Percentiles rank a stretch among this genome's conserved stretches.
phyloP scores from a whole-genome alignment of 2,888 invertebrate species.

The Oegoconia quadripuncta region DNA sequence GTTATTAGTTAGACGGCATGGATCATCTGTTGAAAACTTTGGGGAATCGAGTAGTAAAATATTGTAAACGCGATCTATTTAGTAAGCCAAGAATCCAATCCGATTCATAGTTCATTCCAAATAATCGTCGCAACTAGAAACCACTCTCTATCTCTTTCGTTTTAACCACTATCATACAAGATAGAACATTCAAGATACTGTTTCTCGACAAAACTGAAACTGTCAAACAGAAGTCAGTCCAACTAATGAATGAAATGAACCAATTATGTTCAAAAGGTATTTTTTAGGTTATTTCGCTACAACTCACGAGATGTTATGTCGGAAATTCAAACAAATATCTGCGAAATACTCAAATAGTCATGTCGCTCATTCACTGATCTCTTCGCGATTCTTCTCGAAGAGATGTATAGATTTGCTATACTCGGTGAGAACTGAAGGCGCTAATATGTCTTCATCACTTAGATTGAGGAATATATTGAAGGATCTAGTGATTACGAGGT shows the following conservation, averaged over 20 bases:
- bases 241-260: too few relatives aligned
- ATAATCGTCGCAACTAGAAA: too few relatives aligned
- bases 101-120: too few relatives aligned
- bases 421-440: slow-evolving; percentile 27
- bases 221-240: slow-evolving; percentile 18
- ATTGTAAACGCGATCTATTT: too few relatives aligned
- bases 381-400: slow-evolving; percentile 33
- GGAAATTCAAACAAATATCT: slow-evolving; percentile 44
- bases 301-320: slow-evolving; percentile 51
- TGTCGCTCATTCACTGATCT: slow-evolving; percentile 31
- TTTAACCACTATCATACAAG: too few relatives aligned
- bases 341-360: slow-evolving; percentile 32
- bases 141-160: too few relatives aligned
- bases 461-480: slow-evolving; percentile 47
- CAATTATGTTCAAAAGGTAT: too few relatives aligned
- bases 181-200: too few relatives aligned
- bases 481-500: slow-evolving; percentile 47
- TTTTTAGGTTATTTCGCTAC: slow-evolving; percentile 61
- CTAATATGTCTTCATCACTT: slow-evolving; percentile 40
- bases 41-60: too few relatives aligned
- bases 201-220: not conserved
- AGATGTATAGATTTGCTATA: slow-evolving; percentile 32
- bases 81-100: too few relatives aligned
- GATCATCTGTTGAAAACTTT: too few relatives aligned
- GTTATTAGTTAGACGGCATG: too few relatives aligned